Conservation (phyloP, 2,797 vertebrate species). For the Danio choprae region DNA sequence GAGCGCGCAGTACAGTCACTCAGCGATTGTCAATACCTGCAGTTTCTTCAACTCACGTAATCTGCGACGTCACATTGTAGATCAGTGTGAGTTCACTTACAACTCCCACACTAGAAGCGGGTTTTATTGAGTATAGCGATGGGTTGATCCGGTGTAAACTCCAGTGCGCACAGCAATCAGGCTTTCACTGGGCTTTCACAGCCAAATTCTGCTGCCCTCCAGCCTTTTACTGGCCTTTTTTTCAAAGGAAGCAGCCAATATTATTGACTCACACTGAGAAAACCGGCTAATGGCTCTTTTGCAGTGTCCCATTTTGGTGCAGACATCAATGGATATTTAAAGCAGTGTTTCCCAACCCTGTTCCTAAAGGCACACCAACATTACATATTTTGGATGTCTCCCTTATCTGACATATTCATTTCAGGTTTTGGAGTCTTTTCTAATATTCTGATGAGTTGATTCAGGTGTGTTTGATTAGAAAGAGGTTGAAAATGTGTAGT, state of each 20-base stretch:
- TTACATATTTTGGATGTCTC: no score
- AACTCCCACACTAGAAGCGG: not conserved
- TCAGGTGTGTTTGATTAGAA: no score
- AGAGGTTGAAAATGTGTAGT: no score
- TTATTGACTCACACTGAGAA: not conserved
- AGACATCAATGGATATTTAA: conserved; percentile 28
- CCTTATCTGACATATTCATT: no score
- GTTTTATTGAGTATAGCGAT: not conserved
- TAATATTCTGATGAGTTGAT: no score
- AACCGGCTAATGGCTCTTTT: conserved; percentile 33
- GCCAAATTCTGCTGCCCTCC: conserved; percentile 43
- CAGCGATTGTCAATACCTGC: conserved; percentile 19
- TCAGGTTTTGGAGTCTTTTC: no score
- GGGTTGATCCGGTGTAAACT: conserved; percentile 1
- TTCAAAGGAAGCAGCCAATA: conserved; percentile 63
- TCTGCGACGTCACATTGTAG: conserved; percentile 9
- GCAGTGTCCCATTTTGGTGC: conserved; percentile 12
- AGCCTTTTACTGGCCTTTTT: conserved; percentile 69
- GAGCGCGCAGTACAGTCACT: not conserved
- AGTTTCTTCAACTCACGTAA: not conserved
- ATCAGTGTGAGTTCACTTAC: conserved; percentile 1
- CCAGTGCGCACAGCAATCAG: conserved; percentile 49
- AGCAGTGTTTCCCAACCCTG: no score
- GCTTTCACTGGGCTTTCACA: conserved; percentile 66
- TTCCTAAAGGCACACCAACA: no score